Percentiles rank a stretch among this genome's conserved stretches.
phyloP scores from a whole-genome alignment of 2,797 vertebrate genomes.

The Rhodeus uyekii region DNA sequence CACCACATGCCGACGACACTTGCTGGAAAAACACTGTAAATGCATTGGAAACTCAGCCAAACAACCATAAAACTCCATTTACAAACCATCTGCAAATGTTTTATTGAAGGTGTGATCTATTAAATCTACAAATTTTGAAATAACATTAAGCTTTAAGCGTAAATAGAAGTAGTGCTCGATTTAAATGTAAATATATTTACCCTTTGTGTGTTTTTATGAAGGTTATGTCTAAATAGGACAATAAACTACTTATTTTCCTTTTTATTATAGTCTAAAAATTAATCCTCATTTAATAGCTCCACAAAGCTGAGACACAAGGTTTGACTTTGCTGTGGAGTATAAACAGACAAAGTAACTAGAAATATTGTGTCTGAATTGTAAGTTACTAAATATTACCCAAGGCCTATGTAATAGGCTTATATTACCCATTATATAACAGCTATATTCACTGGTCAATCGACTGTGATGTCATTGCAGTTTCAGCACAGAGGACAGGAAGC shows the following conservation, averaged over 20 bases:
- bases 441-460: background rate
- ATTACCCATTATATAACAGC: no score
- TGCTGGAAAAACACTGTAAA: background rate
- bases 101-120: background rate
- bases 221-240: background rate
- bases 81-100: background rate
- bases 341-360: no score
- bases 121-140: background rate
- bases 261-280: background rate
- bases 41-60: no score
- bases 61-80: no score
- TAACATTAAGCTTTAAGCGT: background rate
- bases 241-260: background rate
- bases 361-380: background rate
- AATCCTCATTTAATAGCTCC: no score
- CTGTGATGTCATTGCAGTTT: background rate
- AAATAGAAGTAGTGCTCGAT: background rate
- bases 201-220: background rate
- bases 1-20: background rate
- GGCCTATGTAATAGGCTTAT: no score
- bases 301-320: no score
- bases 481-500: background rate
- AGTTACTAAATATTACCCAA: background rate
- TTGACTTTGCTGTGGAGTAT: no score
- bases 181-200: background rate